Percentiles rank a stretch among this genome's conserved stretches.
These are phyloP conservation scores for Okamejei kenojei DNA, from an alignment of 2,797 vertebrate species.

Conservation along the genomic window DNA sequence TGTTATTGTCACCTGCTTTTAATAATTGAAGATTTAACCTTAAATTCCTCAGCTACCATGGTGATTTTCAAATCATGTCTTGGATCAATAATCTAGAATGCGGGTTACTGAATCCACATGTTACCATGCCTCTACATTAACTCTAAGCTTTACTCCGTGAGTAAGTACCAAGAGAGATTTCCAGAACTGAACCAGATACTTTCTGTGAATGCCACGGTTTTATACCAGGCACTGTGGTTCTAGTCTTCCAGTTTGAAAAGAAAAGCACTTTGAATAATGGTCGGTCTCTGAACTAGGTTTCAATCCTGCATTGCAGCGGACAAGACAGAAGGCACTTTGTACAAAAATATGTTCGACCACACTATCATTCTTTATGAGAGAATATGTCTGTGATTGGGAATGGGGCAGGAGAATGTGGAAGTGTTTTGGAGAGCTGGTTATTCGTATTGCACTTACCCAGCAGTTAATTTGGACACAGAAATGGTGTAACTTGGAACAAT, in stretches of 20 bases:
- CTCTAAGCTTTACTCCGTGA: background rate
- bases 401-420: background rate
- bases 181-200: background rate
- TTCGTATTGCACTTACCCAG: slow-evolving; percentile 2
- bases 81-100: too few relatives aligned
- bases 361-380: background rate
- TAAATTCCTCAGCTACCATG: too few relatives aligned
- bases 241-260: background rate
- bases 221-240: background rate
- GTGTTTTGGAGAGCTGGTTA: background rate
- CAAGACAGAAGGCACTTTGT: background rate
- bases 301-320: background rate
- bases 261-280: background rate
- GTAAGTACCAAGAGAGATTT: background rate
- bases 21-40: too few relatives aligned
- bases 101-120: background rate
- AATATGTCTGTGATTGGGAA: background rate
- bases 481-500: background rate
- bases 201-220: background rate
- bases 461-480: background rate
- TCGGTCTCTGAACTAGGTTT: background rate
- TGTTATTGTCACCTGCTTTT: too few relatives aligned
- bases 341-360: background rate
- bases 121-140: background rate
- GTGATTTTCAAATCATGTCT: too few relatives aligned